Conservation (phyloP, 2,888 invertebrate genomes). For the Drosophila colorata region DNA sequence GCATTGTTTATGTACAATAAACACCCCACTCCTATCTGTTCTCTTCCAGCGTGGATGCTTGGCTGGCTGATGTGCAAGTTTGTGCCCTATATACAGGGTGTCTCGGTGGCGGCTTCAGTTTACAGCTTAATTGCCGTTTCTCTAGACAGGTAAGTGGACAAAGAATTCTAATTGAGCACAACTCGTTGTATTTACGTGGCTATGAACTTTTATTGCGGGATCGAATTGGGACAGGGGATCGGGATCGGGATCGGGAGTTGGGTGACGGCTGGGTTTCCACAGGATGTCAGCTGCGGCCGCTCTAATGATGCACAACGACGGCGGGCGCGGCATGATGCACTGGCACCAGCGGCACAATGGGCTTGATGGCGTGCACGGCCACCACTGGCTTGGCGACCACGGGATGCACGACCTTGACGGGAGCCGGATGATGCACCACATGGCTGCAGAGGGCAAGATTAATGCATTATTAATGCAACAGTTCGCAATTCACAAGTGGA, state of each 20-base stretch:
- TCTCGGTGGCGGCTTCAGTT: conserved; percentile 97
- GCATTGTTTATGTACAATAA: conserved; percentile 58
- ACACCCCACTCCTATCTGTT: conserved; percentile 4
- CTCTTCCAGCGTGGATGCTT: conserved; percentile 93
- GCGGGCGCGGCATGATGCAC: conserved; percentile 83
- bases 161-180: conserved; percentile 13
- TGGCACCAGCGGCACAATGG: conserved; percentile 78
- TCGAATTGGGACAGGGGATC: conserved; percentile 14
- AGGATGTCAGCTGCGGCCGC: background rate
- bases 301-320: conserved; percentile 82
- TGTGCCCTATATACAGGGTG: conserved; percentile 97
- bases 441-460: conserved; percentile 57
- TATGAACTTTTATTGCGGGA: conserved; percentile 69
- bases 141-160: conserved; percentile 92
- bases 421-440: conserved; percentile 84
- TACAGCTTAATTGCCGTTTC: conserved; percentile 98
- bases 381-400: conserved; percentile 61
- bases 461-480: background rate
- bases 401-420: conserved; percentile 81
- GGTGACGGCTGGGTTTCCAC: background rate
- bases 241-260: conserved; percentile 10
- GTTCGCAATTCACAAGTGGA: background rate
- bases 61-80: conserved; percentile 98
- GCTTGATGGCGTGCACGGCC: conserved; percentile 68
- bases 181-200: conserved; percentile 49